phyloP scores from a whole-genome alignment of 2,797 vertebrate genomes.

The Sebastiscus albofasciatus region DNA sequence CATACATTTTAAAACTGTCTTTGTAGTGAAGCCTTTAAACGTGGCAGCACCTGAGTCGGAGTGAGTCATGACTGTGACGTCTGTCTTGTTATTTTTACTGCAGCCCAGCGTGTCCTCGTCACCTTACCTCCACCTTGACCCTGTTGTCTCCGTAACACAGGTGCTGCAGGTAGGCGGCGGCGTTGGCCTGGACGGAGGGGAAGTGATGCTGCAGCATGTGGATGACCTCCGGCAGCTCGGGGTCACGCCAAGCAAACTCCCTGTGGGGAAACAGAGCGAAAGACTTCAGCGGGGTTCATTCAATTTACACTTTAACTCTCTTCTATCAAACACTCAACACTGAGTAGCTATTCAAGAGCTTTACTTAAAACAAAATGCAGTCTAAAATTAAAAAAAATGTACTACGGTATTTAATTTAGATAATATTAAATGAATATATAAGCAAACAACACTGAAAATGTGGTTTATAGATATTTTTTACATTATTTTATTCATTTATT shows the following conservation, averaged over 20 bases:
- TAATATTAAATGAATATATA: neutral
- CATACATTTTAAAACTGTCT: neutral
- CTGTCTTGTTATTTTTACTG: slow-evolving; percentile 38
- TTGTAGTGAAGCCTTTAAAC: neutral
- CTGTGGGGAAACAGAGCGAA: slow-evolving; percentile 66
- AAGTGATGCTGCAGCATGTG: slow-evolving; percentile 99
- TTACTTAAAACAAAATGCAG: neutral
- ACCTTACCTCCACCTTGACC: slow-evolving; percentile 92
- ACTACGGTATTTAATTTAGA: neutral
- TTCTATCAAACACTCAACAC: neutral
- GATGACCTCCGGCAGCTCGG: slow-evolving; percentile 95
- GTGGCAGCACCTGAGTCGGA: neutral
- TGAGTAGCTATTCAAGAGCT: neutral
- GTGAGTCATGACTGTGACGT: slow-evolving; percentile 36
- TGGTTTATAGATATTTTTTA: too few relatives aligned
- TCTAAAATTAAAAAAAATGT: neutral
- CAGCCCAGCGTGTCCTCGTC: slow-evolving; percentile 2
- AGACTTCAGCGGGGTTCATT: neutral
- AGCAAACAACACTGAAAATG: neutral
- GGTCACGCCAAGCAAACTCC: slow-evolving; percentile 98
- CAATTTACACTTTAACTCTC: neutral
- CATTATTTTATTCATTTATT: too few relatives aligned
- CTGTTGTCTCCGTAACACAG: slow-evolving; percentile 97
- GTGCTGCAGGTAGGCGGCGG: slow-evolving; percentile 97
- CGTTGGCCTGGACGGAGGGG: slow-evolving; percentile 97